phyloP scores from a whole-genome alignment of 2,888 invertebrate genomes.

The Synanthedon myopaeformis region DNA sequence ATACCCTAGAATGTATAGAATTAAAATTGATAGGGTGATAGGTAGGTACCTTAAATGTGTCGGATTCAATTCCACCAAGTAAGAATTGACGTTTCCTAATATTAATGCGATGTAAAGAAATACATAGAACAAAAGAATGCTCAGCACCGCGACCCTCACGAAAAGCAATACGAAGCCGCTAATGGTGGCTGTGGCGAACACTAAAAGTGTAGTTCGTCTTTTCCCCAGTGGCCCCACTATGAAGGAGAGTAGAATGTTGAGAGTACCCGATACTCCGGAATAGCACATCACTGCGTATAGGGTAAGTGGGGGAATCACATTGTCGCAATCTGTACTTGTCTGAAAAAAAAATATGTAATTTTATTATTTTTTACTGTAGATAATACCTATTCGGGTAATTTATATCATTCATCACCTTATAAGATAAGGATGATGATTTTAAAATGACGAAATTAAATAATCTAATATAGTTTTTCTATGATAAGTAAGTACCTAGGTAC shows the following conservation, averaged over 20 bases:
- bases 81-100: conserved; percentile 47
- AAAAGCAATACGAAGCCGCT: conserved; percentile 34
- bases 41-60: conserved; percentile 52
- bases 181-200: conserved; percentile 26
- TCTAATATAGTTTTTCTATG: background rate
- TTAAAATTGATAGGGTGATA: background rate
- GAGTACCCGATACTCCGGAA: conserved; percentile 27
- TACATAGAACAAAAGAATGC: conserved; percentile 39
- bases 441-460: too few relatives aligned
- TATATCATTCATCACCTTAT: too few relatives aligned
- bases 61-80: conserved; percentile 49
- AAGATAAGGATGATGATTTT: too few relatives aligned
- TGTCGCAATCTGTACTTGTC: conserved; percentile 31
- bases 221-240: conserved; percentile 38
- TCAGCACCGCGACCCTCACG: conserved; percentile 33
- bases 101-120: conserved; percentile 44
- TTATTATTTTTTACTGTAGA: too few relatives aligned
- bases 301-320: conserved; percentile 31
- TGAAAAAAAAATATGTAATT: conserved; percentile 14
- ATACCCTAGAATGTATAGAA: background rate
- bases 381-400: too few relatives aligned
- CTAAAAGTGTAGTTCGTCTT: conserved; percentile 28
- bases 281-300: conserved; percentile 47
- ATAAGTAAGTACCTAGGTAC: background rate
- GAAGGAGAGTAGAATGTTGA: conserved; percentile 37